A percentile compares a stretch with the other conserved stretches of the same genome.
These are phyloP conservation scores for Torymus aiolomorphi DNA, from an alignment of 2,888 invertebrate species.

Conservation along the genomic window DNA sequence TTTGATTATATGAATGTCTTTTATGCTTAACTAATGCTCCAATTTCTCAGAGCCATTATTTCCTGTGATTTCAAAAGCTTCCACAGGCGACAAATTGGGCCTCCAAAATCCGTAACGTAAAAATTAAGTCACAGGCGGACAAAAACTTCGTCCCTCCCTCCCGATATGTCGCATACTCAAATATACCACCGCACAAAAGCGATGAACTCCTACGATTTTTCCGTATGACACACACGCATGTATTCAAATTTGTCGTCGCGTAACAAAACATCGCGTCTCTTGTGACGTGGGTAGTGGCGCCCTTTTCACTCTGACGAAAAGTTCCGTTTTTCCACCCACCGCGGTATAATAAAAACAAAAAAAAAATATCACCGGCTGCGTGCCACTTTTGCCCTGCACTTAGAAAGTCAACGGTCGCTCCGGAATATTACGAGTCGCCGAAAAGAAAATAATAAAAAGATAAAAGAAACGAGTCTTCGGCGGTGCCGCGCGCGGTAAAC, in stretches of 20 bases:
- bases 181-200: neutral
- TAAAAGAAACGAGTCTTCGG: slow-evolving; percentile 14
- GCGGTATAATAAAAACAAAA: neutral
- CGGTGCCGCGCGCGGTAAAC: slow-evolving; percentile 14
- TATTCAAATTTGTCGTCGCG: slow-evolving; percentile 35
- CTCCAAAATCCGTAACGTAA: too few relatives aligned
- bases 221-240: neutral
- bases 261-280: neutral
- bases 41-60: too few relatives aligned
- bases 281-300: slow-evolving; percentile 4
- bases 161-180: neutral
- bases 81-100: too few relatives aligned
- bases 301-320: slow-evolving; percentile 15
- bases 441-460: neutral
- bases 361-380: slow-evolving; percentile 6
- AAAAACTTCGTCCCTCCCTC: neutral
- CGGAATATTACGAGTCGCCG: slow-evolving; percentile 21
- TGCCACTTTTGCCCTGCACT: slow-evolving; percentile 30
- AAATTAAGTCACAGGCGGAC: too few relatives aligned
- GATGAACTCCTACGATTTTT: slow-evolving; percentile 25
- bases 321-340: slow-evolving; percentile 44
- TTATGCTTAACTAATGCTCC: too few relatives aligned
- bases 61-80: neutral
- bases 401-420: slow-evolving; percentile 47
- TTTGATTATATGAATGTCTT: too few relatives aligned